A percentile compares a stretch with the other conserved stretches of the same genome.
Conservation (phyloP, 2,113 vertebrate species). For the Vicugna pacos region DNA sequence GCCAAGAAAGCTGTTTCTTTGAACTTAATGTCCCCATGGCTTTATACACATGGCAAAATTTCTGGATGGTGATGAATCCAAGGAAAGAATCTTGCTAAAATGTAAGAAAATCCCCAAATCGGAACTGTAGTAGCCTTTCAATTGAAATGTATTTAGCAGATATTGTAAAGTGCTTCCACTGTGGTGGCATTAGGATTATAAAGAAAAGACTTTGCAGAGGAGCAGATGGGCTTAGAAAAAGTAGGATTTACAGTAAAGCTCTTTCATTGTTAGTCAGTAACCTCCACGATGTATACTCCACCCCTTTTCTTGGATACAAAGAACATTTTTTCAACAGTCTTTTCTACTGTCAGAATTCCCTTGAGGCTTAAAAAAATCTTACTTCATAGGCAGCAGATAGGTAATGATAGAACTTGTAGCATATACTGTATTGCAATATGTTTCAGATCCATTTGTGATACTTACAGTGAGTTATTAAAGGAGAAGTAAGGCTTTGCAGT, state of each 20-base stretch:
- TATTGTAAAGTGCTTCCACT: background rate
- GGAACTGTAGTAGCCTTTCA: background rate
- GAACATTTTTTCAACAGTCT: background rate
- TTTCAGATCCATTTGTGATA: background rate
- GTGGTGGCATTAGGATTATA: background rate
- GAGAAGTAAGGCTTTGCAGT: background rate
- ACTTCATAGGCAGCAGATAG: background rate
- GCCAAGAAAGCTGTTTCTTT: background rate
- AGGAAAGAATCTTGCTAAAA: background rate
- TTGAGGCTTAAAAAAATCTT: background rate
- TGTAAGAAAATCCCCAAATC: background rate
- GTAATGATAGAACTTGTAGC: background rate
- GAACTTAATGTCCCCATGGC: background rate
- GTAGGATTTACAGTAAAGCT: background rate
- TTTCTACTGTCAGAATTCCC: background rate
- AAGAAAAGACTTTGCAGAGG: background rate
- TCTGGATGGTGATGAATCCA: background rate
- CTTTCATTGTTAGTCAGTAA: background rate
- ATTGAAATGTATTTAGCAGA: background rate
- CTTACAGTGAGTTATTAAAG: background rate
- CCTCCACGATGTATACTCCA: background rate
- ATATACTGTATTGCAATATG: background rate
- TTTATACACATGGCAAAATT: background rate
- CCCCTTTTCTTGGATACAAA: background rate
- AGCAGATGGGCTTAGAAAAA: background rate